These are phyloP conservation scores for Catotricha subobsoleta DNA, from an alignment of 2,888 invertebrate species.

Conservation along the genomic window DNA sequence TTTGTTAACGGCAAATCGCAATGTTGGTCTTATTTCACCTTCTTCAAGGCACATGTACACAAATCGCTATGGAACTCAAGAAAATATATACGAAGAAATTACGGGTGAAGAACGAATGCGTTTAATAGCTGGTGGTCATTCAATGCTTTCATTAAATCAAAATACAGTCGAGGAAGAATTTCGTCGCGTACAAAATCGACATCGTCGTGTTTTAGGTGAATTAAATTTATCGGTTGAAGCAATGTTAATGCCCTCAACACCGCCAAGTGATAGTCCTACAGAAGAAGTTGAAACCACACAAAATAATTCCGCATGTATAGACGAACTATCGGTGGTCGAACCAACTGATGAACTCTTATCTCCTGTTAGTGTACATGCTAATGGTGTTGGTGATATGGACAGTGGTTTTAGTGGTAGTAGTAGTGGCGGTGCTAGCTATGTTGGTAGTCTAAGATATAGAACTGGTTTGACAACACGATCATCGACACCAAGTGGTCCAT, in stretches of 20 bases:
- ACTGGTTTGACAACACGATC: constrained; percentile 22
- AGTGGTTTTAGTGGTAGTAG: constrained; percentile 72
- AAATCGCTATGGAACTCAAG: constrained; percentile 18
- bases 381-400: constrained; percentile 40
- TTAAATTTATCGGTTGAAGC: constrained; percentile 75
- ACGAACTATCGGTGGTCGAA: constrained; percentile 42
- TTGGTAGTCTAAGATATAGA: constrained; percentile 41
- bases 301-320: constrained; percentile 39
- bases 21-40: constrained; percentile 28
- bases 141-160: constrained; percentile 47
- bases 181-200: constrained; percentile 62
- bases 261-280: constrained; percentile 30
- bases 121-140: constrained; percentile 27
- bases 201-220: constrained; percentile 67
- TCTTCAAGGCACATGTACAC: constrained; percentile 3
- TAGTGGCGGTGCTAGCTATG: constrained; percentile 55
- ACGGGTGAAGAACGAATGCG: constrained; percentile 12
- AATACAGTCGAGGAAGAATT: constrained; percentile 59
- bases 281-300: constrained; percentile 21
- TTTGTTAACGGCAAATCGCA: constrained; percentile 26
- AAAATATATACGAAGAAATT: constrained; percentile 19
- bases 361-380: constrained; percentile 42
- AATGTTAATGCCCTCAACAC: constrained; percentile 70
- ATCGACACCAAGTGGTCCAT: constrained; percentile 6
- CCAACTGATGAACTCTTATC: constrained; percentile 55